Base-by-base conservation (phyloP, 2,113 vertebrate species). In the Archilochus colubris region DNA sequence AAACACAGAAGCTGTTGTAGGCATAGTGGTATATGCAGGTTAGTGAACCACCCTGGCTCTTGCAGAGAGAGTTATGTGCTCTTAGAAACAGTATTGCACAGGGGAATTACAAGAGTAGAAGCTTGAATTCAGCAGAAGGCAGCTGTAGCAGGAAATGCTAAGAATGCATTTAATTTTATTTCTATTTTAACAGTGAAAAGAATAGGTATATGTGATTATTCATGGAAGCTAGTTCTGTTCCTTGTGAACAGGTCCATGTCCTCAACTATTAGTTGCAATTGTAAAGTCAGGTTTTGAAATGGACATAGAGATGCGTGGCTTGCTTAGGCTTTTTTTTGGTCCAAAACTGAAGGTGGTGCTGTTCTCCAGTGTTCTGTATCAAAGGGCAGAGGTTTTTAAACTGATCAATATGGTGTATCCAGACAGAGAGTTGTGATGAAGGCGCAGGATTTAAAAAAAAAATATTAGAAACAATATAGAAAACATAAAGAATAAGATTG, bases 11-110 rank as follows among this genome's bases (percentile, higher is more conserved):
- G 97, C 98, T 7, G 98, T 99, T 12, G 96, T 99, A 66, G 99
- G 99, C 96, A 98, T 99, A 24, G 99, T 99, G 78, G 98, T 99
- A 33, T 99, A 99, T 92, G 99, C 99, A 97, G 99, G 99, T 99
- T 85, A 94, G 98, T 97, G 63, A 80, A n/a, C 2, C 2, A 4
- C 25, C 10, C 20, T 43, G 21, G 36, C 30, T 91, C 67, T 69
- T 51, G 30, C 31, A 63, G 9, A 6, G 27, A 28, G 46, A 22
- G 31, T 55, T 70, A 22, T 4, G 16, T 69, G 24, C 33, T 28
- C 27, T 43, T 62, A 72, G n/a, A 63, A 91, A 27, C 23, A 53
- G 14, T 17, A 10, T 55, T 0, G 0, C 57, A 22, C 36, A 58
- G 46, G 15, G 62, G 40, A 76, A 50, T 14, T 54, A 30, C 6